These are phyloP conservation scores for Artibeus lituratus DNA, from an alignment of 2,797 vertebrate genomes.

Conservation along the genomic window DNA sequence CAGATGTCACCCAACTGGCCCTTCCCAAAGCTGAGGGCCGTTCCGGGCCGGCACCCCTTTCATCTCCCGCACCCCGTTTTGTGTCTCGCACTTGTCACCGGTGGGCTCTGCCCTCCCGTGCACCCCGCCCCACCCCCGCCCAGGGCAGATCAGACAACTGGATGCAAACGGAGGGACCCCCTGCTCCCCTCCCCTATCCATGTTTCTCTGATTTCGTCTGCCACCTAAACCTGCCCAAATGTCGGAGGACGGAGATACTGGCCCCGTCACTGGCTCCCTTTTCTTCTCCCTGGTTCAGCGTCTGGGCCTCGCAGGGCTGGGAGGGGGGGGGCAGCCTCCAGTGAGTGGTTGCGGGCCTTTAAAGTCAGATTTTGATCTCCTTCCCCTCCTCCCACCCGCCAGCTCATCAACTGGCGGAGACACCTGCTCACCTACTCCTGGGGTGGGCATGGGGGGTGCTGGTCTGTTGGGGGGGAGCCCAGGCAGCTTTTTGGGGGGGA, in stretches of 20 bases:
- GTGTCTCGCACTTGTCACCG: neutral
- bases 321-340: constrained; percentile 41
- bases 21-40: rapidly evolving
- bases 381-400: constrained; percentile 76
- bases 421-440: constrained; percentile 73
- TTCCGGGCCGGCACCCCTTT: neutral
- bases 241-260: neutral
- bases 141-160: neutral
- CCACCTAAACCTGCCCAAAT: neutral
- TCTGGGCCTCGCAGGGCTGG: neutral
- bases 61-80: too few relatives aligned
- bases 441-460: neutral
- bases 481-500: neutral
- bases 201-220: neutral
- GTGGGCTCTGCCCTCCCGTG: neutral
- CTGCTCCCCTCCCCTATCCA: neutral
- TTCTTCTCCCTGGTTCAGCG: neutral
- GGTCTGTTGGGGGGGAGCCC: too few relatives aligned
- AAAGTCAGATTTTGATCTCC: constrained; percentile 80
- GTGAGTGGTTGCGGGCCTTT: constrained; percentile 60
- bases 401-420: constrained; percentile 66
- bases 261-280: neutral
- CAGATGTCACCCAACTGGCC: rapidly evolving
- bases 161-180: neutral
- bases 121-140: neutral